A percentile compares a stretch with the other conserved stretches of the same genome.
Conservation (phyloP, 1,140 invertebrate genomes). For the Hypothenemus hampei region DNA sequence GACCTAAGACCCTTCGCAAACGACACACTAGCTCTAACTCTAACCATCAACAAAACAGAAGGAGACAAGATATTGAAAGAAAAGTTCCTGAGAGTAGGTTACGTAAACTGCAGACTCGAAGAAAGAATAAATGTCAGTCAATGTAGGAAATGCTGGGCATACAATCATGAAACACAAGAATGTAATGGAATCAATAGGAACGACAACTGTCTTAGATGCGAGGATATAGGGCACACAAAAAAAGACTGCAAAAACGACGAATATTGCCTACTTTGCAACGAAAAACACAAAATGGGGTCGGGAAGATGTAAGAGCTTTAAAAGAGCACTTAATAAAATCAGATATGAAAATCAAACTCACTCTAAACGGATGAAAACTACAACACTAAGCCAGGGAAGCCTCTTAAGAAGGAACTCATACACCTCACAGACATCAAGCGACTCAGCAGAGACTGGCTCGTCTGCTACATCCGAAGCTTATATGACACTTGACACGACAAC, state of each 20-base stretch:
- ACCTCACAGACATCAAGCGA: no score
- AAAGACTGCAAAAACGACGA: conserved; percentile 5
- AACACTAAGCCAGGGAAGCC: no score
- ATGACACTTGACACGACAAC: no score
- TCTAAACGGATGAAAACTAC: no score
- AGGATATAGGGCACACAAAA: conserved; percentile 6
- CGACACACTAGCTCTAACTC: conserved; percentile 4
- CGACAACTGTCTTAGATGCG: conserved; percentile 18
- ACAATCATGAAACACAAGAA: background rate
- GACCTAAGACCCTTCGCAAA: conserved; percentile 2
- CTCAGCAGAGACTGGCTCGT: no score
- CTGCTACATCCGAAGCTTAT: no score
- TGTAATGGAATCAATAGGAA: conserved; percentile 17
- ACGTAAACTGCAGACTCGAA: conserved; percentile 6
- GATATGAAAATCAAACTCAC: no score
- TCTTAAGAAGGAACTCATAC: no score
- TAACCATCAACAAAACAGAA: background rate
- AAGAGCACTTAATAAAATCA: conserved; percentile 3
- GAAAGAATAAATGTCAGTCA: conserved; percentile 4
- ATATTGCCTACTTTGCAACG: conserved; percentile 6
- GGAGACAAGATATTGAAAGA: background rate
- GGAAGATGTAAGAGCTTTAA: conserved; percentile 2
- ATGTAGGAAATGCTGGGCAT: conserved; percentile 13
- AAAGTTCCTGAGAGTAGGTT: background rate
- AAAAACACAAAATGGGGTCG: conserved; percentile 4